Evolutionary conservation across 2,113 vertebrate species (phyloP), one percentile per base, ranked within the genome.

Genomic region (Dermatemys mawii): DNA sequence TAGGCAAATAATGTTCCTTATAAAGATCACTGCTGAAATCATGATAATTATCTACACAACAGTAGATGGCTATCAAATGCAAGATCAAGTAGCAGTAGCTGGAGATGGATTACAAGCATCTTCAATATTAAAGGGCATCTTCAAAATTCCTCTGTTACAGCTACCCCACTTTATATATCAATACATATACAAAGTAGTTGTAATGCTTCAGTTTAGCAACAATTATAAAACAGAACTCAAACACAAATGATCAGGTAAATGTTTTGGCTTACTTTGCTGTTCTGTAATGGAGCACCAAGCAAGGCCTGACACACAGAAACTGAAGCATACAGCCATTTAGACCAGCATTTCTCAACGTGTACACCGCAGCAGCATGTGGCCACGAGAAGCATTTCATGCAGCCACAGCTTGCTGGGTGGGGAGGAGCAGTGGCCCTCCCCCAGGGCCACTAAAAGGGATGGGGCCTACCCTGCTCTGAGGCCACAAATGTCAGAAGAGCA

Each of bases 1-100:
- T 3, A 95, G 88, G 93, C 94, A 96, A 84, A 90, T 93, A 94
- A 89, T 95, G 82, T 96, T 96, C 78, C 94, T 93, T 96, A 35
- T 96, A 24, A 94, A n/a, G 93, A 95, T 91, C 91, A 96, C 83
- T 93, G 81, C 60, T 82, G 78, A 91, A 96, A 88, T 93, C 92
- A 86, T 0, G 49, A 29, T 87, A 93, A 80, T 83, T 88, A 95
- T 88, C 89, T 55, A 93, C 81, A 93, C 86, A 91, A 85, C 5
- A 53, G 85, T 87, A 94, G 90, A 92, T 57, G 60, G 90, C 38
- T 92, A 13, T 11, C 38, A 73, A 86, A 14, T 5, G 55, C 75
- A 78, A 90, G 94, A 73, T 60, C 13, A 78, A 75, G 78, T 54
- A 17, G 54, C 78, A 86, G 1, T 44, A 91, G 88, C 91, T 86